Base-by-base conservation (phyloP, 2,113 vertebrate species). In the Solenodon paradoxus region DNA sequence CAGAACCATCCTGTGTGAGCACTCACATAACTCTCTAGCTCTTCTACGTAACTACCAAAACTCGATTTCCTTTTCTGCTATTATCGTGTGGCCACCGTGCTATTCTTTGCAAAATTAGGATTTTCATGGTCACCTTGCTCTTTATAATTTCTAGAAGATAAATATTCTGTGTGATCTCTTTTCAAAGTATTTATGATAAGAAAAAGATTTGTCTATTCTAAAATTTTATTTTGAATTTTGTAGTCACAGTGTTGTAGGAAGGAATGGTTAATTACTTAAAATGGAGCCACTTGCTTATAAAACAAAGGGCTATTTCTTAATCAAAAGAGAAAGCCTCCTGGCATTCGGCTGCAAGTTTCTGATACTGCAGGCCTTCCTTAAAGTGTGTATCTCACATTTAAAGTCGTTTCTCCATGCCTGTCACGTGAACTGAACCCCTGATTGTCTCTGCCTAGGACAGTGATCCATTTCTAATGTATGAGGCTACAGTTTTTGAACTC, bases 401-500 rank as follows among this genome's bases (percentile, higher is more conserved):
- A 1, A 28, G 26, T 85, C 92, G 20, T 91, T 75, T 94, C 71
- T 45, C 10, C n/a, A 30, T 55, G 49, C 53, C 77, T 94, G 75
- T 9, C 94, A 94, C 91, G 92, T 89, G 85, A 91, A 79, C 80
- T 80, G 90, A 96, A 89, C 51, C 32, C 59, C 40, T 94, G 83
- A 69, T 0, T 88, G 71, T 92, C 80, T 78, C 78, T 79, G 64
- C 77, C 94, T 90, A 95, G 96, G 96, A 83, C 19, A 81, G 47
- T 66, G 96, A 91, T 97, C 97, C 94, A 87, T 51, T 69, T 94
- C 77, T 92, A 94, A 94, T 91, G 81, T 84, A 93, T 81, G 80
- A 97, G 80, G 72, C 90, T 90, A 89, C 93, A 97, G 79, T 95
- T 98, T 97, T 92, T 85, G 88, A 97, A 98, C 97, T 98, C 95